A percentile compares a stretch with the other conserved stretches of the same genome.
These are phyloP conservation scores for Bruchidius siliquastri DNA, from an alignment of 2,888 invertebrate species.

Conservation along the genomic window DNA sequence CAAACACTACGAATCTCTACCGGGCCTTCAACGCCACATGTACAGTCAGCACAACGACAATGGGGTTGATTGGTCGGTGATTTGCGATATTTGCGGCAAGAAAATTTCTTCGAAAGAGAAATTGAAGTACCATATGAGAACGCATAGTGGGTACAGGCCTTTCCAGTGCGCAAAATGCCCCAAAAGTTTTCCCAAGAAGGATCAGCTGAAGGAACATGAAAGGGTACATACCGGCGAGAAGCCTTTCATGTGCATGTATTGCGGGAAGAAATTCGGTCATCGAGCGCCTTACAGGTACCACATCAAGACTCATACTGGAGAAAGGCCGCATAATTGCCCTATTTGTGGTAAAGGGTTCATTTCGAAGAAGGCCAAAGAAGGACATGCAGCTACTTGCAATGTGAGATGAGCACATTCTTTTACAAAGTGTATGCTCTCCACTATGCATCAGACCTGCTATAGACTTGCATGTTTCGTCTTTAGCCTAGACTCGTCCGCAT, in stretches of 20 bases:
- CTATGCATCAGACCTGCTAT: too few relatives aligned
- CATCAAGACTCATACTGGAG: conserved; percentile 22
- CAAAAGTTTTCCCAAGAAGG: conserved; percentile 42
- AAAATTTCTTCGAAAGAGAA: conserved; percentile 39
- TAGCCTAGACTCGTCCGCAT: too few relatives aligned
- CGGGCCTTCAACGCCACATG: conserved; percentile 36
- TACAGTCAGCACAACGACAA: conserved; percentile 29
- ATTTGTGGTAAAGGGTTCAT: conserved; percentile 30
- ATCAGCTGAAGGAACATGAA: conserved; percentile 31
- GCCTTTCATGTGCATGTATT: conserved; percentile 39
- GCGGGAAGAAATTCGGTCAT: conserved; percentile 31
- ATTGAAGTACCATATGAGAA: conserved; percentile 39
- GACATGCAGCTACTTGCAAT: conserved; percentile 12
- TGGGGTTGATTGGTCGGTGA: conserved; percentile 49
- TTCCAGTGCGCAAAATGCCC: conserved; percentile 30
- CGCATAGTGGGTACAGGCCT: conserved; percentile 49
- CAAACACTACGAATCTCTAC: conserved; percentile 39
- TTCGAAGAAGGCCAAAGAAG: conserved; percentile 21
- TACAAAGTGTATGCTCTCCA: not conserved
- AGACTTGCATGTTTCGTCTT: too few relatives aligned
- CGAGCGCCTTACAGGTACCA: conserved; percentile 33
- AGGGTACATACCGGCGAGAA: conserved; percentile 44
- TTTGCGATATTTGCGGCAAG: conserved; percentile 44
- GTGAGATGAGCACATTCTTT: too few relatives aligned
- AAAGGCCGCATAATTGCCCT: conserved; percentile 28